Percentiles rank a stretch among this genome's conserved stretches.
These are phyloP conservation scores for Melinaea marsaeus DNA, from an alignment of 2,888 invertebrate genomes.

Conservation along the genomic window DNA sequence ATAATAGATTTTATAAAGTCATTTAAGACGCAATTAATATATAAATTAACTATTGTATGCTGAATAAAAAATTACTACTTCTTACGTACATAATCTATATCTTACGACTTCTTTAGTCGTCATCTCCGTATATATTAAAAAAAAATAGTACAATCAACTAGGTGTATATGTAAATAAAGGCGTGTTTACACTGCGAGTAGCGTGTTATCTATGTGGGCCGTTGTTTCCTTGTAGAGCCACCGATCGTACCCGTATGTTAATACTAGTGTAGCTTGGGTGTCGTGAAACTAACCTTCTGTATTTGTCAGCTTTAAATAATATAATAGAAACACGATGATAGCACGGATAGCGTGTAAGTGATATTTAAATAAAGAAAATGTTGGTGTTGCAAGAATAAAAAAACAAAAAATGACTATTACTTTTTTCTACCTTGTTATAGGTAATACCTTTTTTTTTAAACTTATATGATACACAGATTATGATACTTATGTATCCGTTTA, in stretches of 20 bases:
- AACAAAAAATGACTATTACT: too few relatives aligned
- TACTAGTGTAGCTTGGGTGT: slow-evolving; percentile 23
- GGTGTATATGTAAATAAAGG: slow-evolving; percentile 31
- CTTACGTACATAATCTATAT: not conserved
- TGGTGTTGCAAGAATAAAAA: too few relatives aligned
- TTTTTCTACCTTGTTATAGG: too few relatives aligned
- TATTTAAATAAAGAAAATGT: too few relatives aligned
- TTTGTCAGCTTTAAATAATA: not conserved
- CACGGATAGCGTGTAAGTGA: not conserved
- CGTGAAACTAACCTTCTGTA: not conserved
- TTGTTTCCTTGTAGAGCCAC: slow-evolving; percentile 63
- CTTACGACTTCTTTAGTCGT: too few relatives aligned
- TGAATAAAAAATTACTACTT: not conserved
- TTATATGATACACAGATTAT: too few relatives aligned
- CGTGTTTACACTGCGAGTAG: slow-evolving; percentile 46
- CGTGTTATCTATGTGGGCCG: slow-evolving; percentile 69
- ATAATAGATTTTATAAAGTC: not conserved
- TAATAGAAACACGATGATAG: not conserved
- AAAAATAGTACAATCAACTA: too few relatives aligned
- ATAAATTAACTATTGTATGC: too few relatives aligned
- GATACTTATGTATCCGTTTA: too few relatives aligned
- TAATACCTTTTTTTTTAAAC: too few relatives aligned
- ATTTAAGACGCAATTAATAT: too few relatives aligned
- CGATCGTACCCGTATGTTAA: slow-evolving; percentile 47
- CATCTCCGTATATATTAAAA: too few relatives aligned